Base-by-base conservation (phyloP, 2,113 vertebrate genomes). In the Corynorhinus townsendii region DNA sequence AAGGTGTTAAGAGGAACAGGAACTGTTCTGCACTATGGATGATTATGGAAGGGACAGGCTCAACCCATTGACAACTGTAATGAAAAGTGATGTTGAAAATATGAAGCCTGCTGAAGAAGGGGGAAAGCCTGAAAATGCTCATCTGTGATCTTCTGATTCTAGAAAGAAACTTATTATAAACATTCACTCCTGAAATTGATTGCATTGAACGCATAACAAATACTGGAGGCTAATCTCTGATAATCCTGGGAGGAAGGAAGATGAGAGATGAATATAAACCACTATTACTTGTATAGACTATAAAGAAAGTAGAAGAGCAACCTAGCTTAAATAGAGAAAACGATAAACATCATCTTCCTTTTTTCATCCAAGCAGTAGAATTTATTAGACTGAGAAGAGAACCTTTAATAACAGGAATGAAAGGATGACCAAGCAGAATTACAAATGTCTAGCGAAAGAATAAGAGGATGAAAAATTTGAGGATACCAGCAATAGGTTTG, bases 1-100 rank as follows among this genome's bases (percentile, higher is more conserved):
- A 96, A 96, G 91, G 85, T 96, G 92, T 96, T 95, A 92, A 93
- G 82, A 95, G 80, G 80, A 95, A 84, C 80, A 86, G 66, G 96
- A 93, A 93, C 85, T 93, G 76, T 92, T 90, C 76, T 43, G 80
- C 35, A 92, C 56, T 91, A 77, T 59, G 77, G 62, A 69, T 95
- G 59, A 54, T 80, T 69, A 47, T 64, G 35, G 69, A 92, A 96
- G 15, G 20, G 66, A 66, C 3, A 20, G n/a, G n/a, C 49, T 95
- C 47, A 40, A 88, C n/a, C 33, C 43, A 92, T 16, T 86, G 94
- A 84, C 47, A 90, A 62, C 20, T 15, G 5, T 79, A 86, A 92
- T 75, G n/a, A 79, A 95, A 96, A 93, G 33, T 86, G 43, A 33
- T 93, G 35, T 86, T 79, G 64, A 86, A 83, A 89, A 45, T 75